phyloP scores from a whole-genome alignment of 1,140 invertebrate species.

The Caenorhabditis inopinata region DNA sequence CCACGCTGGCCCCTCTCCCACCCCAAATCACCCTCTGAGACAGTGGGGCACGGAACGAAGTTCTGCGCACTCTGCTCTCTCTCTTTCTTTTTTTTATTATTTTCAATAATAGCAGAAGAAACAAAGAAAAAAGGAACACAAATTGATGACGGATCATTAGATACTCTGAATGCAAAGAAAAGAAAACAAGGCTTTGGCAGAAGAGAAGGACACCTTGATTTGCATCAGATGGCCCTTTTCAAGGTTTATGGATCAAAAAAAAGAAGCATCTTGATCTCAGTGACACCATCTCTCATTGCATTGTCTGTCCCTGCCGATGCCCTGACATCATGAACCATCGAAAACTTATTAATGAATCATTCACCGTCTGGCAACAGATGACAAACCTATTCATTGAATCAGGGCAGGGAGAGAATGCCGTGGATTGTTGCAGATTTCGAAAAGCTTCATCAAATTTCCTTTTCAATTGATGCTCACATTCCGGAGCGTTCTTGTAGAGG shows the following conservation, averaged over 20 bases:
- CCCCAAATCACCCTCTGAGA: not conserved
- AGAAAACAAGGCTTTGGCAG: not conserved
- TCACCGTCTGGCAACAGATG: too few relatives aligned
- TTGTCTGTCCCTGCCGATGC: too few relatives aligned
- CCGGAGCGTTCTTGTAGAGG: too few relatives aligned
- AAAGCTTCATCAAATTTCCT: too few relatives aligned
- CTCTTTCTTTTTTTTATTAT: too few relatives aligned
- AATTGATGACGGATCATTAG: constrained; percentile 8
- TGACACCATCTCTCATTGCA: not conserved
- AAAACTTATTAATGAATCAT: too few relatives aligned
- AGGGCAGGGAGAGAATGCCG: too few relatives aligned
- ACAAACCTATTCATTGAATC: too few relatives aligned
- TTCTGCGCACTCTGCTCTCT: too few relatives aligned
- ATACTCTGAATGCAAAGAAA: not conserved
- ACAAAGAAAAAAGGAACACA: not conserved
- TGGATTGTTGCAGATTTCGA: too few relatives aligned
- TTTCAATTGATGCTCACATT: too few relatives aligned
- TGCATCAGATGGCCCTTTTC: not conserved
- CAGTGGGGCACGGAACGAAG: not conserved
- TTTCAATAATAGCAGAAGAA: not conserved
- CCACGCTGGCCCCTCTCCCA: not conserved
- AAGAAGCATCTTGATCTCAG: not conserved
- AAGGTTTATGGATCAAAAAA: not conserved
- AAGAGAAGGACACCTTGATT: constrained; percentile 18
- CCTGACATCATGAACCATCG: too few relatives aligned